A percentile compares a stretch with the other conserved stretches of the same genome.
Conservation (phyloP, 2,888 invertebrate genomes). For the Hermaeophaga mercurialis region DNA sequence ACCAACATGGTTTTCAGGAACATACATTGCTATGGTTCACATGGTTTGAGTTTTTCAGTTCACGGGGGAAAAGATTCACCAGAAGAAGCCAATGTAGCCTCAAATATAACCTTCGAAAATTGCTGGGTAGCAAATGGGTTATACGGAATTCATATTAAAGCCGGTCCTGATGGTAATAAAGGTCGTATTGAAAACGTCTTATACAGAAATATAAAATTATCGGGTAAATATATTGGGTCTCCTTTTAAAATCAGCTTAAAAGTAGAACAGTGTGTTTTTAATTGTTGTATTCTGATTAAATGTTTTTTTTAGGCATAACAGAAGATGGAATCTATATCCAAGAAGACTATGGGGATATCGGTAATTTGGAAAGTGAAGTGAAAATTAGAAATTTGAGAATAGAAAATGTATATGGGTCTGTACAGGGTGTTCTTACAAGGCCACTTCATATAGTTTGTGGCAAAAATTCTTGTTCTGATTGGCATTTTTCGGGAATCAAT, state of each 20-base stretch:
- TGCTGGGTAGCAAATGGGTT: constrained; percentile 12
- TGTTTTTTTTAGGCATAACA: constrained; percentile 20
- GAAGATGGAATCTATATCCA: constrained; percentile 24
- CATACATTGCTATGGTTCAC: constrained; percentile 25
- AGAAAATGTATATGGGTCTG: constrained; percentile 19
- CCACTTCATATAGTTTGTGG: constrained; percentile 23
- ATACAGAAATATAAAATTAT: constrained; percentile 24
- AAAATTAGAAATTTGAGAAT: constrained; percentile 20
- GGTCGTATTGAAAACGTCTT: constrained; percentile 23
- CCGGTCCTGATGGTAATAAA: constrained; percentile 16
- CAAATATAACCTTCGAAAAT: constrained; percentile 24
- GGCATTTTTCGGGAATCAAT: constrained; percentile 20
- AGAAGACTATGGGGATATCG: constrained; percentile 25
- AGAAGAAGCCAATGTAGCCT: constrained; percentile 5
- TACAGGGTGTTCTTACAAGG: constrained; percentile 8
- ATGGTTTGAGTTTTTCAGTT: constrained; percentile 25
- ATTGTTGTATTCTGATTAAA: no score
- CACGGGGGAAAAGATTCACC: constrained; percentile 7
- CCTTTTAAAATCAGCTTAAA: no score
- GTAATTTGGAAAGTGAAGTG: constrained; percentile 13
- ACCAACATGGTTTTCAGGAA: constrained; percentile 25
- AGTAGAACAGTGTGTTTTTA: no score
- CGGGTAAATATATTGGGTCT: constrained; percentile 15
- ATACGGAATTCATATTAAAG: constrained; percentile 28
- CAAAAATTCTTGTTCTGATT: constrained; percentile 12